Conservation (phyloP, 2,113 vertebrate species). For the Melanostigma gelatinosum region DNA sequence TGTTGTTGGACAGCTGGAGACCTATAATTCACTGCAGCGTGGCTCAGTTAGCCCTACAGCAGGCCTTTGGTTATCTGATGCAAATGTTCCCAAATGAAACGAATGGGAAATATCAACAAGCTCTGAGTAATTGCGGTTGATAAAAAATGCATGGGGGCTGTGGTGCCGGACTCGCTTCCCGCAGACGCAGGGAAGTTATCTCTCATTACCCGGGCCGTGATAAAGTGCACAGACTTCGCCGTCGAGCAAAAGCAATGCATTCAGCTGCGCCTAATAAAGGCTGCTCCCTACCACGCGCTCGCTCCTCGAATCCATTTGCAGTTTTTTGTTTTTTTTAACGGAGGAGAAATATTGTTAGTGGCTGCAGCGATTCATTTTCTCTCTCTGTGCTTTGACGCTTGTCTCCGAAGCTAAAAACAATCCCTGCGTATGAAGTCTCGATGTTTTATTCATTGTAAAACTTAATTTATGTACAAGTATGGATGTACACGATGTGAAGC, state of each 20-base stretch:
- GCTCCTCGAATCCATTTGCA: conserved; percentile 59
- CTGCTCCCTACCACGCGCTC: conserved; percentile 51
- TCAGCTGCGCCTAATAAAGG: conserved; percentile 72
- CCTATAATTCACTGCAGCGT: conserved; percentile 64
- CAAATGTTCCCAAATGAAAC: conserved; percentile 79
- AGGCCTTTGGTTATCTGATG: conserved; percentile 76
- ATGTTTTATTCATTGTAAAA: conserved; percentile 74
- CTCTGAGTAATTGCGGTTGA: conserved; percentile 78
- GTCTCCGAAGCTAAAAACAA: conserved; percentile 62
- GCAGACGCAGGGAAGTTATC: conserved; percentile 69
- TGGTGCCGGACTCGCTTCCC: conserved; percentile 50
- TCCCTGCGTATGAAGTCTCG: conserved; percentile 46
- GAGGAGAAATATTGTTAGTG: conserved; percentile 69
- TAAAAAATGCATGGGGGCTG: conserved; percentile 78
- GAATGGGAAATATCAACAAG: conserved; percentile 80
- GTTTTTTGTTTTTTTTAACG: conserved; percentile 44
- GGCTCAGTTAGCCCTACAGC: conserved; percentile 73
- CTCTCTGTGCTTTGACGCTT: conserved; percentile 58
- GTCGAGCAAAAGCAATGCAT: conserved; percentile 60
- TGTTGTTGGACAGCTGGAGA: conserved; percentile 59
- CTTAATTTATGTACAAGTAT: conserved; percentile 68
- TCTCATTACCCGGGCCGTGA: conserved; percentile 77
- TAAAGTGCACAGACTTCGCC: conserved; percentile 68
- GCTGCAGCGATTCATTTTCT: conserved; percentile 69
- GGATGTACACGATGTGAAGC: conserved; percentile 37